Conservation (phyloP, 2,888 invertebrate genomes). For the Brachyptera putata region DNA sequence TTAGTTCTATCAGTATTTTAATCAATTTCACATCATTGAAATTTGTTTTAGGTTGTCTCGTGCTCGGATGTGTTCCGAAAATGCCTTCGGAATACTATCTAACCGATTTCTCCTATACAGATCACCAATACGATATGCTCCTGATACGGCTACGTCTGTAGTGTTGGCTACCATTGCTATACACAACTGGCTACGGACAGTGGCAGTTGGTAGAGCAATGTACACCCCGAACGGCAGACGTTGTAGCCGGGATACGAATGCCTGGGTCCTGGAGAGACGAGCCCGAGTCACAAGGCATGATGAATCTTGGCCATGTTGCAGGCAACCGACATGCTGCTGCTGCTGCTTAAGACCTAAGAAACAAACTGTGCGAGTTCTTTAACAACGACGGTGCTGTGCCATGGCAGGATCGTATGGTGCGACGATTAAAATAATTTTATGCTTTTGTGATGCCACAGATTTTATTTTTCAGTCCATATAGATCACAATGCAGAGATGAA, state of each 20-base stretch:
- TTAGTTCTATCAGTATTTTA: background rate
- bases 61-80: no score
- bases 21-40: no score
- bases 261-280: background rate
- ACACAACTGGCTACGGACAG: constrained; percentile 13
- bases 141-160: constrained; percentile 4
- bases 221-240: constrained; percentile 1
- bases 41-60: no score
- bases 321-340: background rate
- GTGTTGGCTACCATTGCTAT: background rate
- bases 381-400: constrained; percentile 4
- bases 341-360: background rate
- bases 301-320: background rate
- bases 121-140: constrained; percentile 14
- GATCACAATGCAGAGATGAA: no score
- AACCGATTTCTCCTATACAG: constrained; percentile 13
- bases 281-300: background rate
- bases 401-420: constrained; percentile 12
- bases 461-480: no score
- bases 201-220: background rate
- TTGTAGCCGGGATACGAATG: background rate
- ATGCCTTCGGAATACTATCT: constrained; percentile 8
- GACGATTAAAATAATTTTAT: no score
- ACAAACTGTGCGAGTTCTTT: background rate
- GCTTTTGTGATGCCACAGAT: no score